Conservation (phyloP, 2,113 vertebrate species). For the Arizona elegans region DNA sequence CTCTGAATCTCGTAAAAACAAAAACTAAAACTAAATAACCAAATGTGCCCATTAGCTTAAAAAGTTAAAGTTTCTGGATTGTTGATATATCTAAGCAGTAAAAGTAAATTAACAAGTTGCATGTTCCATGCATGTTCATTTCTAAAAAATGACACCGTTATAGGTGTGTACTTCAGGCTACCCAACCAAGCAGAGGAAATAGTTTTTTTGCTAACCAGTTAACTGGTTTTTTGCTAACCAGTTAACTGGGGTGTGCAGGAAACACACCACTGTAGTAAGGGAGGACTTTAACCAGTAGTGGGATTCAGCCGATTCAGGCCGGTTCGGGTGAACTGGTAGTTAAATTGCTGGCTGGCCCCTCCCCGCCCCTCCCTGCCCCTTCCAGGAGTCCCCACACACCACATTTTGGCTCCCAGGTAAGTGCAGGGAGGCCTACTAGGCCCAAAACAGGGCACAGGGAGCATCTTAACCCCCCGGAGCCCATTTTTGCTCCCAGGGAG, state of each 20-base stretch:
- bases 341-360: no score
- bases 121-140: neutral
- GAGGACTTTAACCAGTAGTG: neutral
- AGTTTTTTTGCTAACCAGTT: neutral
- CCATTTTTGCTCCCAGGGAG: no score
- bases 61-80: neutral
- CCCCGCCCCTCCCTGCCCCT: no score
- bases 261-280: neutral
- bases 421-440: no score
- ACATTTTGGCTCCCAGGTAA: no score
- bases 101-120: neutral
- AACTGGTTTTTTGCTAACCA: neutral
- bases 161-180: neutral
- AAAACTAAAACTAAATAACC: neutral
- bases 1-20: neutral
- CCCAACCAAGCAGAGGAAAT: neutral
- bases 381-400: no score
- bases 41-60: neutral
- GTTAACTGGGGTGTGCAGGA: neutral
- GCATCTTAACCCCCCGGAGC: accelerated
- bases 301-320: no score
- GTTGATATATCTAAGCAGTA: neutral
- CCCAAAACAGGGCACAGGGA: no score
- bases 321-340: no score
- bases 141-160: neutral